Percentiles rank a stretch among this genome's conserved stretches.
Evolutionary conservation across 2,113 vertebrate species (phyloP).

Genomic region (Oenanthe melanoleuca): DNA sequence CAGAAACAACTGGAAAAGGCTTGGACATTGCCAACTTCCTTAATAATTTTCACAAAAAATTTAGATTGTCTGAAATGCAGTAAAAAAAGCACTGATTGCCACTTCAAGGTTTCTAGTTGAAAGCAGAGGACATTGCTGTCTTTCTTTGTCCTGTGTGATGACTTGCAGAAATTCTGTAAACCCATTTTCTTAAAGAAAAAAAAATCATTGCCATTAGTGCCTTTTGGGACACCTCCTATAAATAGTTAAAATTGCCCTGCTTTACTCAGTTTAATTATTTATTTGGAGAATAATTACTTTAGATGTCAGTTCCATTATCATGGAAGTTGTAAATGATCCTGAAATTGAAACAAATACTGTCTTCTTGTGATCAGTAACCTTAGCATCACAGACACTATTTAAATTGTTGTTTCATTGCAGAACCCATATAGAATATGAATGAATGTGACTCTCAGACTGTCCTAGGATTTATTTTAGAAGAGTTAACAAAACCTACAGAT

Average conservation of each 20-base stretch:
- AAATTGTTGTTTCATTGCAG: neutral
- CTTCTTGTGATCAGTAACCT: neutral
- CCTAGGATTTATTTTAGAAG: neutral
- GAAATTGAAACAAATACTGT: neutral
- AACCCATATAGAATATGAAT: neutral
- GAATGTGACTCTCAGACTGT: neutral
- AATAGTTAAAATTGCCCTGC: constrained; percentile 39
- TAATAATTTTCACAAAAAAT: neutral
- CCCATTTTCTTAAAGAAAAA: neutral
- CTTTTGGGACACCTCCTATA: constrained; percentile 7
- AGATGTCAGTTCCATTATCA: neutral
- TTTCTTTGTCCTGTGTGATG: neutral
- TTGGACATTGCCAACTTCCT: neutral
- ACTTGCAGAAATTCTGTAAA: neutral
- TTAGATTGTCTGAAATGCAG: neutral
- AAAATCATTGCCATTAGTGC: neutral
- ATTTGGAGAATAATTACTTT: constrained; percentile 43
- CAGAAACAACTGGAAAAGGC: neutral
- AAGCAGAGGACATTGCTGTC: neutral
- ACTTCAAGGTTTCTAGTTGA: neutral
- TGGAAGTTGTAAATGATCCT: neutral
- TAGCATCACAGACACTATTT: neutral
- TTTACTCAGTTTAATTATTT: constrained; percentile 43
- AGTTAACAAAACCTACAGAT: neutral
- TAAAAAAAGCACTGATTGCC: neutral